Percentiles rank a stretch among this genome's conserved stretches.
Conservation (phyloP, 1,140 invertebrate genomes). For the Drosophila prosaltans region DNA sequence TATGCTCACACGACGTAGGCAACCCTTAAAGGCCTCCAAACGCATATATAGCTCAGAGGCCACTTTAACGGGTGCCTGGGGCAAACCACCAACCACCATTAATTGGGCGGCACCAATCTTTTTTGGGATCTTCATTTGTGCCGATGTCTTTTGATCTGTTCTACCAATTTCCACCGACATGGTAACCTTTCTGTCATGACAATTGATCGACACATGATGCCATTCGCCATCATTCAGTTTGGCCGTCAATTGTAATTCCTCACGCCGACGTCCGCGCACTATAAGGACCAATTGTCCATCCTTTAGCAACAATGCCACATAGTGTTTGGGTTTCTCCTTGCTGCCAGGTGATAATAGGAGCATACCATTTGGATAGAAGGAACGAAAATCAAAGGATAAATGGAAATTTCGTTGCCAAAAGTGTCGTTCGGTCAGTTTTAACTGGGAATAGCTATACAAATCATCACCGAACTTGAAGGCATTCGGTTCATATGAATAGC, state of each 20-base stretch:
- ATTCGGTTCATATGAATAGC: slow-evolving; percentile 90
- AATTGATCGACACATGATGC: slow-evolving; percentile 89
- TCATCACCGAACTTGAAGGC: slow-evolving; percentile 94
- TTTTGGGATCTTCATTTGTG: slow-evolving; percentile 86
- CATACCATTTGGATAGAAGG: slow-evolving; percentile 92
- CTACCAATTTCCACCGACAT: slow-evolving; percentile 88
- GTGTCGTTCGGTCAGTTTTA: slow-evolving; percentile 86
- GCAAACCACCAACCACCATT: slow-evolving; percentile 91
- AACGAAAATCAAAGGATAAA: slow-evolving; percentile 92
- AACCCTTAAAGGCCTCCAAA: slow-evolving; percentile 92
- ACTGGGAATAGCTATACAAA: slow-evolving; percentile 89
- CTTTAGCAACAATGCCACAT: slow-evolving; percentile 88
- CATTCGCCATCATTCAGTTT: slow-evolving; percentile 92
- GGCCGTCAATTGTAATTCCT: slow-evolving; percentile 86
- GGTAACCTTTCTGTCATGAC: slow-evolving; percentile 86
- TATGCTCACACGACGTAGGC: slow-evolving; percentile 89
- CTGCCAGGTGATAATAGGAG: slow-evolving; percentile 89
- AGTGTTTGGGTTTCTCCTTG: slow-evolving; percentile 88
- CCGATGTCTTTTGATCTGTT: slow-evolving; percentile 85
- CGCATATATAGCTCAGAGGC: slow-evolving; percentile 84
- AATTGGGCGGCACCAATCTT: slow-evolving; percentile 88
- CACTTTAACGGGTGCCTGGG: slow-evolving; percentile 84
- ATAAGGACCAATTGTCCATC: slow-evolving; percentile 89
- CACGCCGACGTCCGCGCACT: slow-evolving; percentile 87
- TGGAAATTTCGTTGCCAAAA: slow-evolving; percentile 89